Base-by-base conservation (phyloP, 2,797 vertebrate genomes). In the Gallinago stenura region DNA sequence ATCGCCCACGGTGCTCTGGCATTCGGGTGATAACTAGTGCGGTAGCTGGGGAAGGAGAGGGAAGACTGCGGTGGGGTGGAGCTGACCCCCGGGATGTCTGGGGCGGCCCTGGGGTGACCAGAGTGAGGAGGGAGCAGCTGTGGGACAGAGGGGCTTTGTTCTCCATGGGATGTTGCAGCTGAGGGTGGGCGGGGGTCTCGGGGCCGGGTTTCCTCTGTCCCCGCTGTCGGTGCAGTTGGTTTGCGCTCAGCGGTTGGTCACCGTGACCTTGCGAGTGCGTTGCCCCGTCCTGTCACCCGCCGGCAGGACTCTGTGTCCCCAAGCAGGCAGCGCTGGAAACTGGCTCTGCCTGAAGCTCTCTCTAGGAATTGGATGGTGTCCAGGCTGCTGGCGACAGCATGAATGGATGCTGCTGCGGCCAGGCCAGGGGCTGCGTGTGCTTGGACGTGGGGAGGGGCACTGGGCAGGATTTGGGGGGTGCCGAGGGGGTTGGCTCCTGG, bases 321-420 rank as follows among this genome's bases (percentile, higher is more conserved):
- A 21, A 71, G 86, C 86, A 78, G 79, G 68, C 85, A 60, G 75
- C 35, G 8, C 71, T 94, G 90, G 57, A 89, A 94, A 61, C 75
- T 95, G 95, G 94, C 95, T 93, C 64, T 93, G 78, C 65, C 68
- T 93, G 86, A 62, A 72, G 57, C 83, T 95, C 97, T 96, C 88
- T 97, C 96, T 95, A 97, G 96, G 97, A 97, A 96, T 50, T 96
- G 97, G 94, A 93, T 78, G 75, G 30, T 57, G 50, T 92, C 97
- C 97, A 97, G 88, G 83, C 78, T 97, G 69, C 91, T 95, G 94
- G 95, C 45, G 93, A 97, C 96, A 95, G 90, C 39, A 82, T 97
- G 90, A 97, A 95, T 95, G 96, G 90, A 90, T 87, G 83, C 71
- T 94, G 71, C 81, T 21, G n/a, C 86, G 77, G 90, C 88, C 93